phyloP scores from a whole-genome alignment of 2,113 vertebrate species.

The Rhinichthys klamathensis region DNA sequence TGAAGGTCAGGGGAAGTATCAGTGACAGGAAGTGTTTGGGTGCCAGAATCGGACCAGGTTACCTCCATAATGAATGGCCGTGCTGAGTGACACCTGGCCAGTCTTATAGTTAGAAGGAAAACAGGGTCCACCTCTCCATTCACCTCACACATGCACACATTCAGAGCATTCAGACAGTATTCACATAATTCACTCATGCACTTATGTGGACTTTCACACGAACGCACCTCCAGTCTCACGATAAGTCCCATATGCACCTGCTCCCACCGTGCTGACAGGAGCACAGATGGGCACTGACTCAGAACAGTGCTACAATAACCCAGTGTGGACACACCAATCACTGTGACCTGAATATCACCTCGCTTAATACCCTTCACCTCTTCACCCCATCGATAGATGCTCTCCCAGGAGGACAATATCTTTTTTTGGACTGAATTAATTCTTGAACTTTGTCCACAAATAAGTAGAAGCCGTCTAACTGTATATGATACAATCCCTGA shows the following conservation, averaged over 20 bases:
- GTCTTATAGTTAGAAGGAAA: slow-evolving; percentile 67
- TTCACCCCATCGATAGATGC: not conserved
- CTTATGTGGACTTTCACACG: slow-evolving; percentile 29
- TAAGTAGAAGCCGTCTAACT: not conserved
- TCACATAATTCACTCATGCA: slow-evolving; percentile 45
- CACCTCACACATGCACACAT: slow-evolving; percentile 8
- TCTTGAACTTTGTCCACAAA: not conserved
- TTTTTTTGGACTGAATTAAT: not conserved
- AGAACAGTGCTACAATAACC: slow-evolving; percentile 21
- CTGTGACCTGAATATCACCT: slow-evolving; percentile 43
- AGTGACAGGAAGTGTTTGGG: slow-evolving; percentile 84
- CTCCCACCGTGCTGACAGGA: slow-evolving; percentile 42
- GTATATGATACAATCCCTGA: not conserved
- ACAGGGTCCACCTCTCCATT: slow-evolving; percentile 1
- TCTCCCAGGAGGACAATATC: not conserved
- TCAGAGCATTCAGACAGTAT: slow-evolving; percentile 27
- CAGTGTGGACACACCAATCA: slow-evolving; percentile 25
- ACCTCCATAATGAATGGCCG: slow-evolving; percentile 76
- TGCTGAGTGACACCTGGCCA: slow-evolving; percentile 79
- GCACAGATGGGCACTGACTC: slow-evolving; percentile 56
- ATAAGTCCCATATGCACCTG: slow-evolving; percentile 39
- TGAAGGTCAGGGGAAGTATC: slow-evolving; percentile 88
- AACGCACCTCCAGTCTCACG: slow-evolving; percentile 29
- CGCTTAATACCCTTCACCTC: slow-evolving; percentile 26
- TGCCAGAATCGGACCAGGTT: slow-evolving; percentile 78